phyloP scores from a whole-genome alignment of 2,113 vertebrate species.

The Indicator indicator region DNA sequence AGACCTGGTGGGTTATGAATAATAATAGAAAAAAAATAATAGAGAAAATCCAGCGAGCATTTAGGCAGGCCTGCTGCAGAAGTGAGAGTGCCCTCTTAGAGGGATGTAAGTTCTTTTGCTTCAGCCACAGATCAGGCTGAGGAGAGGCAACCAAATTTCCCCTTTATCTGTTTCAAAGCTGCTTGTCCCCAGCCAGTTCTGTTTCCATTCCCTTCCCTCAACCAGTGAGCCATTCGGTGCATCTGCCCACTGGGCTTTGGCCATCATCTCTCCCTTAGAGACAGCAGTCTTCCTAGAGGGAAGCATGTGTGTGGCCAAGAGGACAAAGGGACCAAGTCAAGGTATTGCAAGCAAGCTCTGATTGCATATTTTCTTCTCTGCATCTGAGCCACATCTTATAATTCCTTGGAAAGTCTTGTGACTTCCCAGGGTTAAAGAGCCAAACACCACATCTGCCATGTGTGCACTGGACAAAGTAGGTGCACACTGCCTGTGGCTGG shows the following conservation, averaged over 20 bases:
- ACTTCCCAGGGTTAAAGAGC: neutral
- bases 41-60: neutral
- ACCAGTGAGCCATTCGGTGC: accelerated
- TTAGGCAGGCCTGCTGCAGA: neutral
- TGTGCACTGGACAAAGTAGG: accelerated
- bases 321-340: slow-evolving; percentile 22
- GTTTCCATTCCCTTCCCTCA: neutral
- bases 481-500: accelerated
- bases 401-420: neutral
- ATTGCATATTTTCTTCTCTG: neutral
- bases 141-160: neutral
- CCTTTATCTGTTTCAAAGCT: neutral
- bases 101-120: neutral
- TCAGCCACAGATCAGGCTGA: neutral
- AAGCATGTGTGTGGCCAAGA: neutral
- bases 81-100: neutral
- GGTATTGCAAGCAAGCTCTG: neutral
- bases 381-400: neutral
- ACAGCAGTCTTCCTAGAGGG: neutral
- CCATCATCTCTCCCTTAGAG: neutral
- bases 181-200: neutral
- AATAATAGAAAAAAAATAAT: neutral
- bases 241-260: neutral
- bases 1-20: neutral
- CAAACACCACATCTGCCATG: neutral